Evolutionary conservation across 2,888 invertebrate species (phyloP).

Genomic region (Ligdia adustata): DNA sequence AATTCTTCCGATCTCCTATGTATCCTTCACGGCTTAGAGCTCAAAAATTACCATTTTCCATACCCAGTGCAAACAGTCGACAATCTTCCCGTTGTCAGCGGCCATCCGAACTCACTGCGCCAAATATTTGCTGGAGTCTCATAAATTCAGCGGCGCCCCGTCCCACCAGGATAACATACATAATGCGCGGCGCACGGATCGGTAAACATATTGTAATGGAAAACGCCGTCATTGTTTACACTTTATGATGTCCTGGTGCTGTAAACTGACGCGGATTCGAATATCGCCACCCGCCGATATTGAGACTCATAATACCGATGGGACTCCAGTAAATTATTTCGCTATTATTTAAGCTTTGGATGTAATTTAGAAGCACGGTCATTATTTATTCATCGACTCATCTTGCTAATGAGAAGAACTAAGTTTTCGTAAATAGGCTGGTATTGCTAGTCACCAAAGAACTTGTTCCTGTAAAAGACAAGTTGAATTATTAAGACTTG

Average conservation of each 20-base stretch:
- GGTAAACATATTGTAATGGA: slow-evolving; percentile 85
- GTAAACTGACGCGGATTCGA: slow-evolving; percentile 73
- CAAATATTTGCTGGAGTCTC: slow-evolving; percentile 82
- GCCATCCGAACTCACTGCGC: slow-evolving; percentile 77
- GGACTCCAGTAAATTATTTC: too few species aligned
- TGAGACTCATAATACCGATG: too few species aligned
- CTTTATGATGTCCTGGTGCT: slow-evolving; percentile 80
- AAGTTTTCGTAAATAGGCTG: too few species aligned
- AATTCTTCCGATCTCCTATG: too few species aligned
- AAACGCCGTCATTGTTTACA: slow-evolving; percentile 82
- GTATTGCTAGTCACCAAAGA: too few species aligned
- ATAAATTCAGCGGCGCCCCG: slow-evolving; percentile 78
- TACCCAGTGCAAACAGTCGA: slow-evolving; percentile 71
- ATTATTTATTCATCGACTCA: too few species aligned
- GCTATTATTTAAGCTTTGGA: too few species aligned
- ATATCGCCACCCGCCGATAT: slow-evolving; percentile 43
- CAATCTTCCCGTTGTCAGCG: slow-evolving; percentile 82
- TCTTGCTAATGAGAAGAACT: too few species aligned
- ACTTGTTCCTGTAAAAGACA: too few species aligned
- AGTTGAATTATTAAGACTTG: too few species aligned
- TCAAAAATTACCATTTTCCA: slow-evolving; percentile 78
- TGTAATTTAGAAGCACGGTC: too few species aligned
- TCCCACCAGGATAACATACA: slow-evolving; percentile 81
- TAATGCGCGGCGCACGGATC: slow-evolving; percentile 81
- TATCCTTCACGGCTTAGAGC: too few species aligned